phyloP scores from a whole-genome alignment of 2,888 invertebrate species.

The Notodonta dromedarius region DNA sequence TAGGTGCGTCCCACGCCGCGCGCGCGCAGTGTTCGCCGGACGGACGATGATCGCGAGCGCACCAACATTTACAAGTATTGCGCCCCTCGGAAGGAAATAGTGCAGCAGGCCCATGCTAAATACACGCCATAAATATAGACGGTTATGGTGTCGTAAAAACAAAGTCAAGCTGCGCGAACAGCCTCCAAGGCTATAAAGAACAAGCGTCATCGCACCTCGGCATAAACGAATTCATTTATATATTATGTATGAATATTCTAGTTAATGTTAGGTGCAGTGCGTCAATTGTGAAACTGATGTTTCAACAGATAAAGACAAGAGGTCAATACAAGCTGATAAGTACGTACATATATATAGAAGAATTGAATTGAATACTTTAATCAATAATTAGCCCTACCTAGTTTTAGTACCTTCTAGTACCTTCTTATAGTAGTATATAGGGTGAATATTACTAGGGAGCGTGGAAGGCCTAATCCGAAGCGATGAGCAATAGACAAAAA shows the following conservation, averaged over 20 bases:
- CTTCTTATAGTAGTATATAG: too few species aligned
- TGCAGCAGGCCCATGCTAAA: constrained; percentile 70
- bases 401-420: too few species aligned
- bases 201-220: constrained; percentile 61
- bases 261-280: constrained; percentile 25
- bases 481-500: too few species aligned
- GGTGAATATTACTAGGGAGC: too few species aligned
- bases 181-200: constrained; percentile 62
- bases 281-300: constrained; percentile 12
- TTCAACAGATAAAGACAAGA: neutral
- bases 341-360: too few species aligned
- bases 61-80: constrained; percentile 58
- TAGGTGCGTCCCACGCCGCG: constrained; percentile 76
- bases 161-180: constrained; percentile 79
- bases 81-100: constrained; percentile 72
- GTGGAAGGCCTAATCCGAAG: too few species aligned
- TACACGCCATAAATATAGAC: constrained; percentile 74
- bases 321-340: neutral
- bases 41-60: constrained; percentile 58
- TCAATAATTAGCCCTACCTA: too few species aligned
- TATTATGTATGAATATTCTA: constrained; percentile 44
- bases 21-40: constrained; percentile 35
- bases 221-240: constrained; percentile 42
- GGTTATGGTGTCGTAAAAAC: constrained; percentile 79
- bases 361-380: too few species aligned